Evolutionary conservation across 2,113 vertebrate genomes (phyloP).

Genomic region (Tapirus terrestris): DNA sequence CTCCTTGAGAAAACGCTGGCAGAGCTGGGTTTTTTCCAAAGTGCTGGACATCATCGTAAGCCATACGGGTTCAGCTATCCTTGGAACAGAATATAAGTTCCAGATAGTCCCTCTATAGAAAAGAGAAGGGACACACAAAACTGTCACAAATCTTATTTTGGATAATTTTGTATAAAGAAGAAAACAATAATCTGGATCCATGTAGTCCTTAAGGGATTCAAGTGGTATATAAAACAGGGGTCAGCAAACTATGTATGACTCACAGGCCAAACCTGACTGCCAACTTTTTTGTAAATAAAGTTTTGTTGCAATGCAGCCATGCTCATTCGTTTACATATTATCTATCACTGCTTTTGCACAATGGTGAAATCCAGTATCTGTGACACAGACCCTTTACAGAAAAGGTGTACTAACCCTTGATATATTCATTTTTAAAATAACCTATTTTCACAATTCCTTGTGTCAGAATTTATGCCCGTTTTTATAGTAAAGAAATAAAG

Average conservation of each 20-base stretch:
- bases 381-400: neutral
- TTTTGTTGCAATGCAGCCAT: neutral
- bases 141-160: neutral
- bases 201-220: neutral
- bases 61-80: slow-evolving; percentile 93
- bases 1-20: slow-evolving; percentile 92
- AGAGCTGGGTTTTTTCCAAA: slow-evolving; percentile 89
- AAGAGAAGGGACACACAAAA: neutral
- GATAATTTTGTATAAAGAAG: neutral
- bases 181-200: neutral
- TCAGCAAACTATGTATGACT: neutral
- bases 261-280: neutral
- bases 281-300: neutral
- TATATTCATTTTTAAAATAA: neutral
- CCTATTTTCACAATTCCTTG: neutral
- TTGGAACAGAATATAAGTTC: slow-evolving; percentile 93
- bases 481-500: neutral
- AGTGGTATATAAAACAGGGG: neutral
- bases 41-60: slow-evolving; percentile 92
- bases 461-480: neutral
- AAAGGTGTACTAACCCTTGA: neutral
- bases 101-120: slow-evolving; percentile 89
- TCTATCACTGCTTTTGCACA: neutral
- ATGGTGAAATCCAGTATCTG: neutral
- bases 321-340: neutral